Evolutionary conservation across 2,888 invertebrate genomes (phyloP), one percentile per base, ranked within the genome.

Genomic region (Synanthedon andrenaeformis): DNA sequence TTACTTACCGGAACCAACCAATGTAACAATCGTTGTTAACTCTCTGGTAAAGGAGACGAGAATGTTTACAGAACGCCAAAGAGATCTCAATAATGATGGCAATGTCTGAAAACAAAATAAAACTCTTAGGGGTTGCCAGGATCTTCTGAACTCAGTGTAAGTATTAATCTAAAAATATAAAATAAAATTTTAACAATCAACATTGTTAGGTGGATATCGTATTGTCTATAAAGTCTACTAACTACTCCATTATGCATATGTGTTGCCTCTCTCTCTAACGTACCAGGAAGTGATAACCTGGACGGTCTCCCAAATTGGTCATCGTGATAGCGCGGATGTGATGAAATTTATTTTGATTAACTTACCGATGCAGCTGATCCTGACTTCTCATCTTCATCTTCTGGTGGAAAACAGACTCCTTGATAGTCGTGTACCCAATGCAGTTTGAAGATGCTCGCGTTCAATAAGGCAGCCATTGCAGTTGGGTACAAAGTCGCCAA

Each of bases 391-490:
- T 70, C 66, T 42, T 67, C 67, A 4, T 70, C 61, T 53, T 64
- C 59, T 0, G 64, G 66, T 1, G 76, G 72, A 53, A 87, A 86
- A 62, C 86, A 87, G 0, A 86, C 80, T 0, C 70, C 79, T 53
- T 87, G 86, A 55, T 87, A 87, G 56, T 87, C 86, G 52, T 87
- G 83, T 17, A 86, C 65, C 81, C 82, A 80, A 61, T 78, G 75
- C 4, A 83, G 59, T 12, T 78, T 72, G 57, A 78, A 87, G 17
- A 87, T 74, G 14, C 62, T 62, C 1, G 75, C 75, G 35, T 74
- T 72, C 2, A 82, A 70, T 41, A 87, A 62, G 0, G 79, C 77
- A 0, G 68, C 63, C 86, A 87, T 85, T 0, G 74, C 82, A 0
- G 67, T 62, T 0, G 86, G 86, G 59, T 79, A 70, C 2, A 70